phyloP scores from a whole-genome alignment of 1,140 invertebrate species.

The Neocloeon triangulifer region DNA sequence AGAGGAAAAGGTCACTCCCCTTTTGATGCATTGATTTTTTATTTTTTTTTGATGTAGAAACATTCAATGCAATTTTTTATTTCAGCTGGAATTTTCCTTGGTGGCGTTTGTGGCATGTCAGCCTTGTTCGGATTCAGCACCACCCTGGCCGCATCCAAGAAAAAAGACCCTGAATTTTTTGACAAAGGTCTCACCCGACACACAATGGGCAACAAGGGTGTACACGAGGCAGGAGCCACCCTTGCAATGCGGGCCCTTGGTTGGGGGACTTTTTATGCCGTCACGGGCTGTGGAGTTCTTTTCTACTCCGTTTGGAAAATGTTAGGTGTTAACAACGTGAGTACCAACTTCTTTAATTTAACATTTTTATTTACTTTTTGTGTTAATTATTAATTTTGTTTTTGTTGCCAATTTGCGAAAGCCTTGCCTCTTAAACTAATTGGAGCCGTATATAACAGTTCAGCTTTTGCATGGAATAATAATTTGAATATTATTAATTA shows the following conservation, averaged over 20 bases:
- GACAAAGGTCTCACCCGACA: constrained; percentile 51
- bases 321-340: constrained; percentile 56
- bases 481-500: too few relatives aligned
- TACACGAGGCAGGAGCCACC: constrained; percentile 48
- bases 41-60: too few relatives aligned
- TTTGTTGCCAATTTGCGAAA: too few relatives aligned
- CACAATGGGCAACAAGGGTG: constrained; percentile 29
- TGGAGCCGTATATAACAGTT: too few relatives aligned
- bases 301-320: constrained; percentile 75
- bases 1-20: too few relatives aligned
- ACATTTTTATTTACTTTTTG: neutral
- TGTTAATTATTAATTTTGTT: too few relatives aligned
- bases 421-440: too few relatives aligned
- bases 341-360: constrained; percentile 7
- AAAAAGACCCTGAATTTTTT: constrained; percentile 56
- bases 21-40: too few relatives aligned
- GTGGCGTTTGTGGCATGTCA: constrained; percentile 52
- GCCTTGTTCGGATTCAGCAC: constrained; percentile 58
- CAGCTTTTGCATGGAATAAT: too few relatives aligned
- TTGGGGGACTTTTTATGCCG: constrained; percentile 68
- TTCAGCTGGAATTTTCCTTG: constrained; percentile 50
- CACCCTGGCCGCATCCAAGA: constrained; percentile 51
- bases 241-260: constrained; percentile 62
- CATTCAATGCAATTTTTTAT: constrained; percentile 15
- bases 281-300: constrained; percentile 54